Conservation (phyloP, 2,797 vertebrate species). For the Buceros bicornis region DNA sequence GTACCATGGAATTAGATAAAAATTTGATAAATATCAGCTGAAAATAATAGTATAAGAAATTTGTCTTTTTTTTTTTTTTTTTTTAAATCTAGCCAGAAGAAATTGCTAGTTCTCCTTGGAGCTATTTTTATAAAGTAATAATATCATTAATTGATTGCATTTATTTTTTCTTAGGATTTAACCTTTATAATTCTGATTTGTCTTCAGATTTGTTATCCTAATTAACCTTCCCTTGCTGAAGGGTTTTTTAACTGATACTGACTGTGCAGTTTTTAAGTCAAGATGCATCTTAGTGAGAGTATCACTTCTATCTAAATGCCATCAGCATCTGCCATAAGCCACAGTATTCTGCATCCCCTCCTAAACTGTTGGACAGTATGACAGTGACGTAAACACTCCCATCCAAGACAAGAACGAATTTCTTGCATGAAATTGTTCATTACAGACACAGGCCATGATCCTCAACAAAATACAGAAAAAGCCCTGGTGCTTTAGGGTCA, state of each 20-base stretch:
- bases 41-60: neutral
- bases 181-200: neutral
- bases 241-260: neutral
- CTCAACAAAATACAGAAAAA: neutral
- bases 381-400: neutral
- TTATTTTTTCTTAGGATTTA: neutral
- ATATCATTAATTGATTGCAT: neutral
- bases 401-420: neutral
- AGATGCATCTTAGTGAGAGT: neutral
- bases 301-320: neutral
- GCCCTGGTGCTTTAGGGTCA: no score
- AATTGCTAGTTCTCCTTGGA: neutral
- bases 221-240: neutral
- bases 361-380: neutral
- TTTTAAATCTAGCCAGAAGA: neutral
- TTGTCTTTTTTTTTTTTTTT: neutral
- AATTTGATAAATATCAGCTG: neutral
- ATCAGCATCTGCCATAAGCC: neutral
- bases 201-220: neutral
- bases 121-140: neutral
- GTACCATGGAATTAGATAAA: neutral
- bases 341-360: neutral
- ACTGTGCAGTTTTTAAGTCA: neutral
- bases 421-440: neutral
- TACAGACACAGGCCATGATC: neutral